A percentile compares a stretch with the other conserved stretches of the same genome.
Evolutionary conservation across 2,797 vertebrate genomes (phyloP).

Genomic region (Sylvia borin): DNA sequence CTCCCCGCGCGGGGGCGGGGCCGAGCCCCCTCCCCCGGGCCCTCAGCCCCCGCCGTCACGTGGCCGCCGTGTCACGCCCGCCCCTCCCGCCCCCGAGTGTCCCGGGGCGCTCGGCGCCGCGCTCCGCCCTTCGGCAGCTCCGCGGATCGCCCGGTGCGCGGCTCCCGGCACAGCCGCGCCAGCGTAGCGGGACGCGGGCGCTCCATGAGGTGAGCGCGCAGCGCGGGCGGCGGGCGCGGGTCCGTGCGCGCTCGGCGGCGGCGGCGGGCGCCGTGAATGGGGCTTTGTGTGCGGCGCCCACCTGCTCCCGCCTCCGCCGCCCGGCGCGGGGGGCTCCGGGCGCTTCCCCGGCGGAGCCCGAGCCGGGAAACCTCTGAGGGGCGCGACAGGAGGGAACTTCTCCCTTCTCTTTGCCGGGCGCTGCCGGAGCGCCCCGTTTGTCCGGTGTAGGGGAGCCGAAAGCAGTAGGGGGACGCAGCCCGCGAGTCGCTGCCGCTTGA

Average conservation of each 20-base stretch:
- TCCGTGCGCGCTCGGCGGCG: background rate
- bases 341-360: background rate
- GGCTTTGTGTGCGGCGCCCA: slow-evolving; percentile 49
- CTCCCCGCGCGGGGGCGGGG: background rate
- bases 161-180: background rate
- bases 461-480: background rate
- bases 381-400: background rate
- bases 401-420: background rate
- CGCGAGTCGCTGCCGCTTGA: background rate
- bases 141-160: background rate
- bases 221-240: background rate
- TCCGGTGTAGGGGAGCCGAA: background rate
- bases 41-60: slow-evolving; percentile 58
- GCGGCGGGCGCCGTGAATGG: background rate
- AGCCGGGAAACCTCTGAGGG: background rate
- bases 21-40: background rate
- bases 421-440: background rate
- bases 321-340: background rate
- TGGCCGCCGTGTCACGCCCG: slow-evolving; percentile 37
- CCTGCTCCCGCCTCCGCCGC: background rate
- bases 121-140: background rate
- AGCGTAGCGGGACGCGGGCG: background rate
- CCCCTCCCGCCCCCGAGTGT: background rate
- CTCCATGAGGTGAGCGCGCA: background rate
- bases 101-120: background rate